A percentile compares a stretch with the other conserved stretches of the same genome.
phyloP scores from a whole-genome alignment of 2,888 invertebrate species.

The Chorisops tibialis region DNA sequence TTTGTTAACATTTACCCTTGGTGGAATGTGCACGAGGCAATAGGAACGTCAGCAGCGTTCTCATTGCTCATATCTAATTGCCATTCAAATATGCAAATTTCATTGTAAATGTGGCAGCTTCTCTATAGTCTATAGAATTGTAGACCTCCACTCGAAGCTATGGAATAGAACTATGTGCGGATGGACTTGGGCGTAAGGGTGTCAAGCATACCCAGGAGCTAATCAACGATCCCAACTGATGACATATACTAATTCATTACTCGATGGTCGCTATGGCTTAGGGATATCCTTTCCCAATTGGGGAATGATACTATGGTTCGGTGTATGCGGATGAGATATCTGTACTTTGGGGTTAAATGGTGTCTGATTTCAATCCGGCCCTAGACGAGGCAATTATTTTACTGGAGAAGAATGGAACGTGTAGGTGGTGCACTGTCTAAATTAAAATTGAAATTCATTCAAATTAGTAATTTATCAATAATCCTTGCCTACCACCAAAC shows the following conservation, averaged over 20 bases:
- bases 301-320: neutral
- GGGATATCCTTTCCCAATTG: neutral
- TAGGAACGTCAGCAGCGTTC: constrained; percentile 9
- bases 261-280: neutral
- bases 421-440: too few relatives aligned
- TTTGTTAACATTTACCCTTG: constrained; percentile 25
- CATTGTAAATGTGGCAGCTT: constrained; percentile 17
- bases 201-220: constrained; percentile 19
- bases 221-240: constrained; percentile 27
- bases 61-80: constrained; percentile 22
- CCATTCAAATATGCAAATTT: constrained; percentile 28
- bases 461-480: too few relatives aligned
- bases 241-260: constrained; percentile 27
- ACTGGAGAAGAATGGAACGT: too few relatives aligned
- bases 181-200: neutral
- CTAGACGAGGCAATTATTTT: too few relatives aligned
- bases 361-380: constrained; percentile 22
- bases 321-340: constrained; percentile 15
- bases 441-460: too few relatives aligned
- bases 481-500: too few relatives aligned
- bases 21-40: constrained; percentile 15
- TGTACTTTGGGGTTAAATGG: constrained; percentile 25
- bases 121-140: neutral
- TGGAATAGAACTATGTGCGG: neutral
- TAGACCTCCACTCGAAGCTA: neutral